Evolutionary conservation across 2,888 invertebrate species (phyloP).

Genomic region (Cantharis nigra): DNA sequence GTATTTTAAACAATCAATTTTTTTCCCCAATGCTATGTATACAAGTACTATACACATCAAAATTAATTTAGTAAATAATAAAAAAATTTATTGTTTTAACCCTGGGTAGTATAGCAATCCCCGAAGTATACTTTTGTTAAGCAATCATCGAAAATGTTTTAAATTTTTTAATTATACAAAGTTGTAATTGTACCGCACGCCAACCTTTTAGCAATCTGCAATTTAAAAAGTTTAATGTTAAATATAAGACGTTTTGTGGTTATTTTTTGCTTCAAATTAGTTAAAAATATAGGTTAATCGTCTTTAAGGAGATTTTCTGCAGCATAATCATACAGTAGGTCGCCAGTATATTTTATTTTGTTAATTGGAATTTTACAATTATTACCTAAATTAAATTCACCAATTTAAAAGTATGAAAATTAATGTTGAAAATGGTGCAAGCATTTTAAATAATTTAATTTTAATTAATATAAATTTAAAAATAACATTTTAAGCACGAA

Average conservation of each 20-base stretch:
- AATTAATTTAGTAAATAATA: neutral
- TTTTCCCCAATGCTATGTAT: no score
- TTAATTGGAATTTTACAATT: neutral
- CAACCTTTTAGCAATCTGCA: neutral
- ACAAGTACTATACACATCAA: no score
- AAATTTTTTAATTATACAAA: neutral
- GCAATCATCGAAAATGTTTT: neutral
- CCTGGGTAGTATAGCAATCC: neutral
- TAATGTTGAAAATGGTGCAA: neutral
- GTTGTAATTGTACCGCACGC: neutral
- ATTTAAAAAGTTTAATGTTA: neutral
- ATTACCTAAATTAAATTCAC: neutral
- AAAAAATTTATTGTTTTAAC: neutral
- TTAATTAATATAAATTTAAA: neutral
- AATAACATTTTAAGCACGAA: neutral
- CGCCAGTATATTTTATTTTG: neutral
- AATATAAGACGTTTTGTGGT: neutral
- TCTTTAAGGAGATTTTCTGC: neutral
- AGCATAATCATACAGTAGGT: neutral
- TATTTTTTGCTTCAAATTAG: neutral
- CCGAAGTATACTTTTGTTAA: neutral
- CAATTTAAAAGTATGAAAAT: neutral
- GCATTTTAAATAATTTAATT: neutral
- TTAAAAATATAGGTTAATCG: neutral
- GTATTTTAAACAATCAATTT: no score